Evolutionary conservation across 2,113 vertebrate genomes (phyloP), one percentile per base, ranked within the genome.

Genomic region (Plestiodon gilberti): DNA sequence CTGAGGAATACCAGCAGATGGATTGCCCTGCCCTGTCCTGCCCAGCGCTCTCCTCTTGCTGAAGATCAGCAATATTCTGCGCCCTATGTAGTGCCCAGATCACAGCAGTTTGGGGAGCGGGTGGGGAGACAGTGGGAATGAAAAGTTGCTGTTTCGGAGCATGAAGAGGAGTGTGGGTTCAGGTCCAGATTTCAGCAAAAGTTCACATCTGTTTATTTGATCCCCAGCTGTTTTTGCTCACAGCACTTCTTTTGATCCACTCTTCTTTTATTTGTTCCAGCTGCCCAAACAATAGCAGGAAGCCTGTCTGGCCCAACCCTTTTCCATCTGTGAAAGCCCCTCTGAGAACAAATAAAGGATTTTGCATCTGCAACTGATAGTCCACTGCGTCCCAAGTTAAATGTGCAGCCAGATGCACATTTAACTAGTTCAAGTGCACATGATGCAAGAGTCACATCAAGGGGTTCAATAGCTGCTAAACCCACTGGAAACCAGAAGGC

Each of bases 271-370:
- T 91, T 93, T 89, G 82, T 93, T 95, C 92, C 92, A 90, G 91
- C 90, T 93, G 91, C 81, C 74, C 62, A 91, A 87, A 95, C 94
- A 95, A 95, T 94, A 89, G 91, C 90, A 95, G 94, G 92, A 94
- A 93, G 87, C 75, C 84, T 0, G 81, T 75, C 57, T 91, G 78
- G 86, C 83, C 81, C n/a, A 87, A 87, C 75, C 69, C 78, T 74
- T 87, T 90, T 85, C 86, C 91, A 93, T 91, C 89, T 94, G 91
- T 87, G 93, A 94, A 94, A 91, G 81, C 89, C 80, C 87, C 57
- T 90, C 87, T 18, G 15, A 90, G 75, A 89, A 65, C 74, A 86
- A 69, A 76, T 52, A 90, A 90, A 88, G 15, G 8, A n/a, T 33
- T 89, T 52, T 1, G 64, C 64, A 93, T 80, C 69, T 88, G 87